A percentile compares a stretch with the other conserved stretches of the same genome.
Conservation (phyloP, 2,113 vertebrate species). For the Pristiophorus japonicus region DNA sequence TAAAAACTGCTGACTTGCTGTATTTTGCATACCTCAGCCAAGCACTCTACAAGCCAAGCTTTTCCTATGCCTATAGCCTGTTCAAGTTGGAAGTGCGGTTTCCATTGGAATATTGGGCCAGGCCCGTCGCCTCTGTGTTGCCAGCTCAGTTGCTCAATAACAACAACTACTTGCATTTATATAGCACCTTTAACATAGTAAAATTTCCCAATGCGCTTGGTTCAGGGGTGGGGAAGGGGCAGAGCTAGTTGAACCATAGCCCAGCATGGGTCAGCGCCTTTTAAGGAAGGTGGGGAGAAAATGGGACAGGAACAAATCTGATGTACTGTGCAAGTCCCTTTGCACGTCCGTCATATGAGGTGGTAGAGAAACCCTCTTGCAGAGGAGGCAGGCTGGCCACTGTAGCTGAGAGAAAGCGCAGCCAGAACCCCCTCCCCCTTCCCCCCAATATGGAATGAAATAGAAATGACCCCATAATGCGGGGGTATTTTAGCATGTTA, state of each 20-base stretch:
- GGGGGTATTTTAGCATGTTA: slow-evolving; percentile 23
- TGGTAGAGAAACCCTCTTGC: not conserved
- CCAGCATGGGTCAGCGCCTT: not conserved
- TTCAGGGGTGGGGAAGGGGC: not conserved
- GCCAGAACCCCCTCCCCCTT: not conserved
- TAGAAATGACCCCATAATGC: not conserved
- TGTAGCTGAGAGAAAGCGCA: not conserved
- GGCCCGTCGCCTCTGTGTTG: too few species aligned
- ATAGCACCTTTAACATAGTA: too few species aligned
- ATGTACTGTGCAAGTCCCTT: not conserved
- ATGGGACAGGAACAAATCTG: not conserved
- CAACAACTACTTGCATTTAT: too few species aligned
- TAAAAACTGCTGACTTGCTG: too few species aligned
- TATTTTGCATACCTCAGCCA: too few species aligned
- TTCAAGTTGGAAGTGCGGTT: too few species aligned
- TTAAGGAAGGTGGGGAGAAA: not conserved
- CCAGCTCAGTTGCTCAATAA: too few species aligned
- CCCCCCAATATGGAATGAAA: not conserved
- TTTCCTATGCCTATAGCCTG: too few species aligned
- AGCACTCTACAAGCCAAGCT: too few species aligned
- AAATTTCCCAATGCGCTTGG: not conserved
- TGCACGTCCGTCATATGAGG: not conserved
- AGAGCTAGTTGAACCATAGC: not conserved
- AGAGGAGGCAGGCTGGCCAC: not conserved
- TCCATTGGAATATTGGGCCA: too few species aligned